Conservation (phyloP, 2,113 vertebrate genomes). For the Apteryx mantelli region DNA sequence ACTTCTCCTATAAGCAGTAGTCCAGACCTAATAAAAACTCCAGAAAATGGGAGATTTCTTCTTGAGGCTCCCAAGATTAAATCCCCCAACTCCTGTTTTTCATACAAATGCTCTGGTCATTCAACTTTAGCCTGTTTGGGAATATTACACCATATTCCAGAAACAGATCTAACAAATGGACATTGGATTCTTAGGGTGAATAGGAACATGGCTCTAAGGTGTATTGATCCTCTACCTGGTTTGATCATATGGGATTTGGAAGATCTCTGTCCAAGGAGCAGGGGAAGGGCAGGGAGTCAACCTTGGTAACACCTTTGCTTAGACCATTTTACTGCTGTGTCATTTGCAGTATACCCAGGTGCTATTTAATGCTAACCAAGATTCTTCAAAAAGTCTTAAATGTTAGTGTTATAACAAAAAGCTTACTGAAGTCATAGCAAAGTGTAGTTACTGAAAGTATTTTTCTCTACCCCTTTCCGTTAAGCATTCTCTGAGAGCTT, state of each 20-base stretch:
- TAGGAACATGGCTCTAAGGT: background rate
- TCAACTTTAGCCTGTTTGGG: no score
- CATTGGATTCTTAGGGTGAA: background rate
- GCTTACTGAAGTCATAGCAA: background rate
- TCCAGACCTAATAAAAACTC: background rate
- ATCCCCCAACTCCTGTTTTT: accelerated
- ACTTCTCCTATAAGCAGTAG: background rate
- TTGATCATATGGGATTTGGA: background rate
- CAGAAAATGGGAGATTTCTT: background rate
- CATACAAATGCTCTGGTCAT: background rate
- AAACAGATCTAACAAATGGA: background rate
- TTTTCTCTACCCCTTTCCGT: background rate
- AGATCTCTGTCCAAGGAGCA: background rate
- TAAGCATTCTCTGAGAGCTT: background rate
- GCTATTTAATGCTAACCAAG: background rate
- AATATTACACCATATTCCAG: background rate
- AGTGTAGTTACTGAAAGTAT: background rate
- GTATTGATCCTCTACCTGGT: background rate
- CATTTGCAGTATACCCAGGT: background rate
- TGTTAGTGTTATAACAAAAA: background rate
- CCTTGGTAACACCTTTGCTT: background rate
- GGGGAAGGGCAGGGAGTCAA: background rate
- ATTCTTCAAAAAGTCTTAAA: background rate
- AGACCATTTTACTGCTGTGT: background rate
- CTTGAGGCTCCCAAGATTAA: background rate